Evolutionary conservation across 2,888 invertebrate species (phyloP).

Genomic region (Parochlus steinenii): DNA sequence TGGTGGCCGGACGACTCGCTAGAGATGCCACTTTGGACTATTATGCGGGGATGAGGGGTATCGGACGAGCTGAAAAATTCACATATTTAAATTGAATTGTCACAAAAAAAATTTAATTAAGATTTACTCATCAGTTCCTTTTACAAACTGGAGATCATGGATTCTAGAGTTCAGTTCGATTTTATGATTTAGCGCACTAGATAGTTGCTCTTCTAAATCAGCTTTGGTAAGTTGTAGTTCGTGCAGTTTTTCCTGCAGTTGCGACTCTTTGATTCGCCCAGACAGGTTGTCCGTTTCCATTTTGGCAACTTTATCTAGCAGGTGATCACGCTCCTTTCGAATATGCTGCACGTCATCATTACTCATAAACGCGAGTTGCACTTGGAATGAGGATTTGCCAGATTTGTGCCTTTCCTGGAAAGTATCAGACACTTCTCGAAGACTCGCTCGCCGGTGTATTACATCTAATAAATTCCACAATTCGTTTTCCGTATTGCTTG

Average conservation of each 20-base stretch:
- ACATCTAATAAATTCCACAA: conserved; percentile 73
- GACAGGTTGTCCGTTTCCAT: conserved; percentile 60
- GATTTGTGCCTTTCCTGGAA: conserved; percentile 40
- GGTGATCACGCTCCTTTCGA: conserved; percentile 55
- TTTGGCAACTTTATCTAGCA: conserved; percentile 57
- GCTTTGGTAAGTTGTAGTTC: conserved; percentile 38
- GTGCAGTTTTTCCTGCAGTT: conserved; percentile 46
- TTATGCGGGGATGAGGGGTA: background rate
- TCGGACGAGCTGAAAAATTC: background rate
- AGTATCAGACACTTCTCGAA: conserved; percentile 52
- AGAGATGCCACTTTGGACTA: too few species aligned
- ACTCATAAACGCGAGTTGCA: conserved; percentile 24
- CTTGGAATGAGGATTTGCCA: conserved; percentile 24
- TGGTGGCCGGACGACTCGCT: background rate
- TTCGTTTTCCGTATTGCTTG: conserved; percentile 53
- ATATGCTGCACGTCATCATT: conserved; percentile 42
- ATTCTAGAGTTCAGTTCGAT: conserved; percentile 39
- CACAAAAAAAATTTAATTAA: too few species aligned
- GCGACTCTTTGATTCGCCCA: conserved; percentile 44
- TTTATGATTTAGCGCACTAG: conserved; percentile 37
- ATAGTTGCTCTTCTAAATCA: conserved; percentile 42
- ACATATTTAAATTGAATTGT: too few species aligned
- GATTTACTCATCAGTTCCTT: too few species aligned
- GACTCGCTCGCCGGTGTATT: conserved; percentile 61
- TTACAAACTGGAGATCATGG: conserved; percentile 38